Base-by-base conservation (phyloP, 2,113 vertebrate species). In the Tetrao urogallus region DNA sequence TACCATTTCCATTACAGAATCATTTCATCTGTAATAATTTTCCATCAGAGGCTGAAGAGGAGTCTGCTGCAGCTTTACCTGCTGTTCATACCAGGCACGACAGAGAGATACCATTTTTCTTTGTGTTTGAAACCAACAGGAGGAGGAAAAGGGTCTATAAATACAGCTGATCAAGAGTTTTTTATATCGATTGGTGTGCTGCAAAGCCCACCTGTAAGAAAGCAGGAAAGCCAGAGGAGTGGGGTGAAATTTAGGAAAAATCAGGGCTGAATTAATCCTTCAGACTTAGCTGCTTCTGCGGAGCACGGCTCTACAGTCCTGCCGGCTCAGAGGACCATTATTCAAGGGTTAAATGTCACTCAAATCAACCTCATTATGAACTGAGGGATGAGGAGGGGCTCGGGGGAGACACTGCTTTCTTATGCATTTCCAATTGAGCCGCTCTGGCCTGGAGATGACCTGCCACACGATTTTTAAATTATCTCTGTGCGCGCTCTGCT, bases 301-400 rank as follows among this genome's bases (percentile, higher is more conserved):
- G 74, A 89, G 92, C 63, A 83, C 12, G 43, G 91, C 81, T 74
- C 54, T 57, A 86, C 36, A 50, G 88, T 70, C 90, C 90, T 95
- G 47, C 72, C 3, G 42, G 57, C 93, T 90, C 42, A 27, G 92
- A 82, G 75, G 90, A 85, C 88, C 83, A 97, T 97, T 95, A 94
- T 96, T 97, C 97, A 97, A 96, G 98, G 97, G 98, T 97, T 98
- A 97, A 97, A 97, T 97, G 98, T 97, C 98, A 98, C 95, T 98
- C 98, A 93, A 74, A 97, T 97, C 86, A 91, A 93, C 79, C 97
- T 98, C 96, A 97, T 98, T 97, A 97, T 93, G 95, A 97, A 96
- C 97, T 88, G 93, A 83, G 65, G 69, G 60, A 92, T 86, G 77
- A 91, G 93, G 92, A 92, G 94, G 89, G 92, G 94, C 90, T 95